phyloP scores from a whole-genome alignment of 2,888 invertebrate genomes.

The Drosophila acutilabella region DNA sequence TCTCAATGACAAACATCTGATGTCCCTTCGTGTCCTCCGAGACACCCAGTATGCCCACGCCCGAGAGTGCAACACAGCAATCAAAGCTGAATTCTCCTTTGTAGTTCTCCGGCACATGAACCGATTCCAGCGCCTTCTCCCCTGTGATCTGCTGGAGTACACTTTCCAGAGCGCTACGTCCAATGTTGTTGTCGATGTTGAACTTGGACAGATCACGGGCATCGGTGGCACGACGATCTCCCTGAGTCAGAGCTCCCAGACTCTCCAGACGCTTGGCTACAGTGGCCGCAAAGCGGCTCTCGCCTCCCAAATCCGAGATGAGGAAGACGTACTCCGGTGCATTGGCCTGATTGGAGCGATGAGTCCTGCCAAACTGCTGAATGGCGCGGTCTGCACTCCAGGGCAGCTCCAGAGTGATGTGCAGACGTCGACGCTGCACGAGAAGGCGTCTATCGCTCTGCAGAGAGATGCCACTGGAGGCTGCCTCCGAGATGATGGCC shows the following conservation, averaged over 20 bases:
- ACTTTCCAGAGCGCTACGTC: slow-evolving; percentile 95
- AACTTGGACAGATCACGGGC: slow-evolving; percentile 98
- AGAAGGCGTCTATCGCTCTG: slow-evolving; percentile 97
- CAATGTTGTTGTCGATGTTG: slow-evolving; percentile 99
- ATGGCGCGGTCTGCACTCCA: slow-evolving; percentile 99
- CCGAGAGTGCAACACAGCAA: slow-evolving; percentile 47
- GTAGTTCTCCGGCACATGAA: slow-evolving; percentile 94
- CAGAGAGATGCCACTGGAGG: slow-evolving; percentile 98
- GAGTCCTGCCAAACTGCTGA: slow-evolving; percentile 99
- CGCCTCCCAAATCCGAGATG: slow-evolving; percentile 99
- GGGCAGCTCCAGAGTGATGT: slow-evolving; percentile 98
- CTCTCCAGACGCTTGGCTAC: slow-evolving; percentile 98
- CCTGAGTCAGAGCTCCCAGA: slow-evolving; percentile 97
- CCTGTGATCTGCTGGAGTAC: slow-evolving; percentile 98
- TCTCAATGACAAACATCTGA: slow-evolving; percentile 89
- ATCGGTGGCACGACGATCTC: slow-evolving; percentile 98
- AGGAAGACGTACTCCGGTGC: slow-evolving; percentile 99
- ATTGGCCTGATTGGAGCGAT: slow-evolving; percentile 98
- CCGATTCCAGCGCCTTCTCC: slow-evolving; percentile 91
- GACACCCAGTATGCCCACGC: slow-evolving; percentile 47
- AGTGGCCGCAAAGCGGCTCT: slow-evolving; percentile 97
- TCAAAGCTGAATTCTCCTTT: slow-evolving; percentile 90
- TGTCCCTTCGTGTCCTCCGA: slow-evolving; percentile 77
- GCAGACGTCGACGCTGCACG: slow-evolving; percentile 97
- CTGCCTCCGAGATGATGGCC: slow-evolving; percentile 99